phyloP scores from a whole-genome alignment of 2,797 vertebrate species.

The Melanotaenia trifasciata region DNA sequence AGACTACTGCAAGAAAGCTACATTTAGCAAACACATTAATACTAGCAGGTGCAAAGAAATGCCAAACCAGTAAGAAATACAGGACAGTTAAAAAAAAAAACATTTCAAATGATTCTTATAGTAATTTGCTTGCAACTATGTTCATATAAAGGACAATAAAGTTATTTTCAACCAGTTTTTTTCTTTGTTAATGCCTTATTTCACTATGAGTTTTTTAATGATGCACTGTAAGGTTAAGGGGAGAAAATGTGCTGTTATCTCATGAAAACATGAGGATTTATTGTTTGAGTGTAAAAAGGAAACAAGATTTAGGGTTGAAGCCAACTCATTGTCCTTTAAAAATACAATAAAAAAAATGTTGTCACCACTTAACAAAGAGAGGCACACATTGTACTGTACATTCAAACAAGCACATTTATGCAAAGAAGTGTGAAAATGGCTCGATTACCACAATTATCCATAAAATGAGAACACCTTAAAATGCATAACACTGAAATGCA shows the following conservation, averaged over 20 bases:
- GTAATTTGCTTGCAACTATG: conserved; percentile 1
- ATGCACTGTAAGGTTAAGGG: background rate
- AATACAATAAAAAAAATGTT: conserved; percentile 24
- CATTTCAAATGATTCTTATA: conserved; percentile 13
- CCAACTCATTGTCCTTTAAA: conserved; percentile 23
- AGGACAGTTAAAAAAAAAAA: conserved; percentile 12
- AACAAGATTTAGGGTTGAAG: conserved; percentile 30
- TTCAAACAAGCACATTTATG: conserved; percentile 55
- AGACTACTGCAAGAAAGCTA: conserved; percentile 29
- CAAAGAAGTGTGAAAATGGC: conserved; percentile 32
- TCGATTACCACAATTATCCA: conserved; percentile 19
- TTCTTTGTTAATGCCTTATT: background rate
- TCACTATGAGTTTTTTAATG: background rate
- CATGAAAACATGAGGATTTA: background rate
- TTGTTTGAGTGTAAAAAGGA: background rate
- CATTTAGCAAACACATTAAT: conserved; percentile 41
- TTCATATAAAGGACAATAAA: conserved; percentile 25
- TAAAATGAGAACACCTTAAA: conserved; percentile 25
- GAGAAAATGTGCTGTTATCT: background rate
- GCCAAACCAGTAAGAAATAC: conserved; percentile 29
- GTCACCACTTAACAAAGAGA: conserved; percentile 50
- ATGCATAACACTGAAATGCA: conserved; percentile 36
- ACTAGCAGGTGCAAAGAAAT: conserved; percentile 37
- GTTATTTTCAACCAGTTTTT: conserved; percentile 38
- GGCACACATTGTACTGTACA: conserved; percentile 71